These are phyloP conservation scores for Mellilla xanthometata DNA, from an alignment of 2,888 invertebrate species.

Conservation along the genomic window DNA sequence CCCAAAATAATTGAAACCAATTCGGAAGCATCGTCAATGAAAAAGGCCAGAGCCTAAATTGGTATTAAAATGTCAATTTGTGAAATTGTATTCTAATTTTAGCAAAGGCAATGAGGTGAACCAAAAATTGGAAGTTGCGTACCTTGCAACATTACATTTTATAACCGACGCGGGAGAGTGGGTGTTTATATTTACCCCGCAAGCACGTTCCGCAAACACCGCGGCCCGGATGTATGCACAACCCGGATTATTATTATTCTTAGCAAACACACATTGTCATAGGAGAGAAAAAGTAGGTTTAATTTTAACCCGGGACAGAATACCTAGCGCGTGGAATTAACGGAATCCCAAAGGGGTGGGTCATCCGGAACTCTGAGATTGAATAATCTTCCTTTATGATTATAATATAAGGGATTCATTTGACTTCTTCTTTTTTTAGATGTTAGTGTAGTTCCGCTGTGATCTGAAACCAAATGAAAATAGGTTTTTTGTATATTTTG, in stretches of 20 bases:
- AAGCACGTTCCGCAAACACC: constrained; percentile 10
- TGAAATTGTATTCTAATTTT: background rate
- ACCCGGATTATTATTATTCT: background rate
- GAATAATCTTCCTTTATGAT: too few species aligned
- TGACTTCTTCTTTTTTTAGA: too few species aligned
- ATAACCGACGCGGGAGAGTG: background rate
- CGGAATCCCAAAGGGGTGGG: too few species aligned
- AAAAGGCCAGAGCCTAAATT: background rate
- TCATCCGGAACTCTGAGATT: too few species aligned
- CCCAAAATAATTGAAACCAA: too few species aligned
- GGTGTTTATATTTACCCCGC: background rate
- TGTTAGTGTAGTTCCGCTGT: too few species aligned
- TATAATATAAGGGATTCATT: too few species aligned
- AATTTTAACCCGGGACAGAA: background rate
- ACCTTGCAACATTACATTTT: background rate
- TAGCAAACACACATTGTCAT: background rate
- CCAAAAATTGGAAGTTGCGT: background rate
- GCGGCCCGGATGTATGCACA: background rate
- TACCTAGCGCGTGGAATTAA: too few species aligned
- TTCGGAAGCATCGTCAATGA: background rate
- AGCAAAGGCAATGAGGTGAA: background rate
- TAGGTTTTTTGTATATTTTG: too few species aligned
- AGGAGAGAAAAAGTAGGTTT: background rate
- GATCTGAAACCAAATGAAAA: too few species aligned
- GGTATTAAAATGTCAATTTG: background rate